phyloP scores from a whole-genome alignment of 2,888 invertebrate genomes.

The Volucella bombylans region DNA sequence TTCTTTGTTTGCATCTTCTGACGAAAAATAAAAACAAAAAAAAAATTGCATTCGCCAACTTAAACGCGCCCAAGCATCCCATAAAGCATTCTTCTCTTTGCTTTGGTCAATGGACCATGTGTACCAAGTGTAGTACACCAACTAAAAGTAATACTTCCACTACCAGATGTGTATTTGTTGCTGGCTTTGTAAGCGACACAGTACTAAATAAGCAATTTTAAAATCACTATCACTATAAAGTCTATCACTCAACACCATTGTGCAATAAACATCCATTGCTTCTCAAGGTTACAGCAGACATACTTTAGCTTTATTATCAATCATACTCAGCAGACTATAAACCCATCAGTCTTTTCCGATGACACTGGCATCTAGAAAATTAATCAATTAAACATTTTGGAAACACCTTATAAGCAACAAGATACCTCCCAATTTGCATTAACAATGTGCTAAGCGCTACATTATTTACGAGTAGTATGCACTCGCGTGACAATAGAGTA shows the following conservation, averaged over 20 bases:
- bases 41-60: constrained; percentile 1
- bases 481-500: too few species aligned
- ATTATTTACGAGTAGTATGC: neutral
- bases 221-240: constrained; percentile 15
- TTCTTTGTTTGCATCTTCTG: constrained; percentile 30
- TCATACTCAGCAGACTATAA: constrained; percentile 2
- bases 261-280: constrained; percentile 23
- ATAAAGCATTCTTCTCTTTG: constrained; percentile 21
- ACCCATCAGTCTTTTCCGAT: neutral
- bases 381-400: neutral
- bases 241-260: constrained; percentile 17
- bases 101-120: constrained; percentile 48
- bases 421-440: neutral
- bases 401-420: neutral
- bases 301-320: neutral
- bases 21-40: neutral
- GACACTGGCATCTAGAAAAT: constrained; percentile 22
- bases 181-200: constrained; percentile 2
- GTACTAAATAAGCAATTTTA: constrained; percentile 3
- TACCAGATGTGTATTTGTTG: too few species aligned
- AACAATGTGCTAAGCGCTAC: neutral
- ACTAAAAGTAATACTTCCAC: constrained; percentile 7
- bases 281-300: constrained; percentile 29
- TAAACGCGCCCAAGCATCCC: neutral
- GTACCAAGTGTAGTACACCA: neutral